phyloP scores from a whole-genome alignment of 2,797 vertebrate genomes.

The Sarcoramphus papa region DNA sequence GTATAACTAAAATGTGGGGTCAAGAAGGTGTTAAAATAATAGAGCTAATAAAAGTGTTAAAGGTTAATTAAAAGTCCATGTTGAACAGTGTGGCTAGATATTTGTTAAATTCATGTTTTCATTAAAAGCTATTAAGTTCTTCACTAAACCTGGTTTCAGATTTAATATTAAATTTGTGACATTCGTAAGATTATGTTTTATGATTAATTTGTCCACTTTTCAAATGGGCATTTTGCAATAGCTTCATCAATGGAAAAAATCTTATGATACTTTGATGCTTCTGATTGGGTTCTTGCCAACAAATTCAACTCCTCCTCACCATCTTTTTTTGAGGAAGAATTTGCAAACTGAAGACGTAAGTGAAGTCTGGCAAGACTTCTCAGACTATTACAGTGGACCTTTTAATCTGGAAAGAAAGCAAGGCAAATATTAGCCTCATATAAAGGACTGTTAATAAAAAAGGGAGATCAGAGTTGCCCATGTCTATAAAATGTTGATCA shows the following conservation, averaged over 20 bases:
- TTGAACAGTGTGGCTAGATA: not conserved
- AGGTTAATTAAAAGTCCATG: not conserved
- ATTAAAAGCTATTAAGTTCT: not conserved
- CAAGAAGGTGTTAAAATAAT: not conserved
- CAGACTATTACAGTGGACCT: not conserved
- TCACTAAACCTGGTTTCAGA: not conserved
- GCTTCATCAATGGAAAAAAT: not conserved
- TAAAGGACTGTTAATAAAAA: not conserved
- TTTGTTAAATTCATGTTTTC: not conserved
- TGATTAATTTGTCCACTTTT: not conserved
- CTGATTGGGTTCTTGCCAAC: not conserved
- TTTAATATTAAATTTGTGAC: not conserved
- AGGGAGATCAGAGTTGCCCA: not conserved
- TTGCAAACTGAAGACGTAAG: not conserved
- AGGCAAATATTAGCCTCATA: not conserved
- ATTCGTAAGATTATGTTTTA: not conserved
- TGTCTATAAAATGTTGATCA: not conserved
- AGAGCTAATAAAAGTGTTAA: not conserved
- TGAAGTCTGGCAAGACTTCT: not conserved
- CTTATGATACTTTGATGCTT: not conserved
- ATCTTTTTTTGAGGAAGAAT: not conserved
- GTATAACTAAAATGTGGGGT: not conserved
- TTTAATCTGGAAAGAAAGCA: not conserved
- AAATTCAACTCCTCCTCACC: not conserved
- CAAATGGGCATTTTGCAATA: constrained; percentile 3